Evolutionary conservation across 2,797 vertebrate species (phyloP).

Genomic region (Acipenser oxyrinchus): DNA sequence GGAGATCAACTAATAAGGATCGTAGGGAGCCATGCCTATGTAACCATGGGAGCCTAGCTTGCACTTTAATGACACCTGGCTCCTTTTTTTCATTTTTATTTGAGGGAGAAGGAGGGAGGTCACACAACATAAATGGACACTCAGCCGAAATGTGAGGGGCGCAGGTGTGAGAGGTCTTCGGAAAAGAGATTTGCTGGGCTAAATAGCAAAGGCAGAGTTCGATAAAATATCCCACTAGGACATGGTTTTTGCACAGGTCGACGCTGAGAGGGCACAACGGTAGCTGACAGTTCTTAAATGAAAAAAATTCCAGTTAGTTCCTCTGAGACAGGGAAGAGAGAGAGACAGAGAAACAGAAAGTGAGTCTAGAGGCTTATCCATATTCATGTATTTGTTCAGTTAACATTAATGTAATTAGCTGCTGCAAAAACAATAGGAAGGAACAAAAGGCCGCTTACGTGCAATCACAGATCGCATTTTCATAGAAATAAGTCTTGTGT

Average conservation of each 20-base stretch:
- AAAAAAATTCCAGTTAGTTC: too few relatives aligned
- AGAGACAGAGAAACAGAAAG: background rate
- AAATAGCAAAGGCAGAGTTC: background rate
- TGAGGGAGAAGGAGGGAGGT: constrained; percentile 2
- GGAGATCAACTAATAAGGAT: constrained; percentile 17
- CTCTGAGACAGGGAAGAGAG: background rate
- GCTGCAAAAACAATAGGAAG: background rate
- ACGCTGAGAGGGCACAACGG: background rate
- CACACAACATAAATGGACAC: constrained; percentile 5
- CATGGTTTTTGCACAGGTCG: background rate
- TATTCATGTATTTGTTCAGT: constrained; percentile 9
- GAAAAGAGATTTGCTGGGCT: background rate
- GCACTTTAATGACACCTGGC: constrained; percentile 8
- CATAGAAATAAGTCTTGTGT: background rate
- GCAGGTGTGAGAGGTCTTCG: background rate
- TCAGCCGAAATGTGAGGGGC: background rate
- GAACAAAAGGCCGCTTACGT: background rate
- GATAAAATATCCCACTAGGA: background rate
- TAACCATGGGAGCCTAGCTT: constrained; percentile 10
- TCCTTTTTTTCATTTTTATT: constrained; percentile 9
- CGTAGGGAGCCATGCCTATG: constrained; percentile 1
- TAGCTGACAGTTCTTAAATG: background rate
- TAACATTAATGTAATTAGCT: constrained; percentile 15
- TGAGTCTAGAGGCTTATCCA: background rate
- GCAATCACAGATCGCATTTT: background rate